Base-by-base conservation (phyloP, 2,113 vertebrate genomes). In the Zosterops pallidus region DNA sequence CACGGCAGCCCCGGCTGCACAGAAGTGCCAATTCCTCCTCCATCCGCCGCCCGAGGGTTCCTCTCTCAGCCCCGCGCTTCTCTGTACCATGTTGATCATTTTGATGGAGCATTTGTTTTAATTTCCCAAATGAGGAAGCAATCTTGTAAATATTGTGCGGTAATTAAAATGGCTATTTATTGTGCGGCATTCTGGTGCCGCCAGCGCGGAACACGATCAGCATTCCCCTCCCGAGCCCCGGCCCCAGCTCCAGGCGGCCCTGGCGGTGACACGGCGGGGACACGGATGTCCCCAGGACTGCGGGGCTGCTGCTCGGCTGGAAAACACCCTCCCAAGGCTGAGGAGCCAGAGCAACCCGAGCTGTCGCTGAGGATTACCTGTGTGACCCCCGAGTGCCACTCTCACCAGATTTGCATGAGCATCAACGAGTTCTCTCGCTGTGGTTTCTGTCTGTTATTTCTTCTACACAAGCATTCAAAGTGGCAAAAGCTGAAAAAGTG, bases 101-200 rank as follows among this genome's bases (percentile, higher is more conserved):
- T 75, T 35, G 87, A 78, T 62, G 85, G 87, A 92, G 93, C 93
- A 89, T 95, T 97, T 94, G 94, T 95, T 96, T 96, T 94, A 89
- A 93, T 97, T 96, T 93, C 94, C 96, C 95, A 92, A 95, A 95
- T 71, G 94, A 96, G 94, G 96, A 91, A 95, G 92, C 91, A 41
- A 92, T 91, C 91, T 92, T 83, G 91, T 96, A 94, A 97, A 96
- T 95, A 94, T 95, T 95, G 95, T 93, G 93, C 55, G 3, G 95
- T 92, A 96, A 96, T 97, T 96, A 96, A 93, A 95, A 92, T 67
- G 92, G 94, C 92, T 94, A 83, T 92, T 95, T 92, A 90, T 93
- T 81, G 94, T 89, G 94, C 95, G 12, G 92, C 94, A 5, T 26
- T 64, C 83, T 35, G 80, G 83, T 94, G 93, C 89, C 63, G 92